Percentiles rank a stretch among this genome's conserved stretches.
These are phyloP conservation scores for zebrafish (Danio rerio) DNA, from an alignment of 2,113 vertebrate genomes.

Conservation along the genomic window GRCz12tu NC_133184.1:5736001-5736500, in stretches of 20 bases:
- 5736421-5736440: background rate
- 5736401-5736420: slow-evolving; percentile 28
- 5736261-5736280: background rate
- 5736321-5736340: background rate
- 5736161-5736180: background rate
- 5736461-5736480: background rate
- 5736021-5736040: too few species aligned
- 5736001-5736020: too few species aligned
- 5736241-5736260: background rate
- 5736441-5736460: slow-evolving; percentile 8
- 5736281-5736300: slow-evolving; percentile 1
- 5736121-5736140: too few species aligned
- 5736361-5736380: slow-evolving; percentile 14
- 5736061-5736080: too few species aligned
- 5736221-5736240: background rate
- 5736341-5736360: slow-evolving; percentile 3
- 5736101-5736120: too few species aligned
- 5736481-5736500: background rate
- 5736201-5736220: background rate
- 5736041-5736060: too few species aligned
- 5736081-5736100: too few species aligned
- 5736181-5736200: background rate
- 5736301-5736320: slow-evolving; percentile 17
- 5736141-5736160: background rate
- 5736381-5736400: slow-evolving; percentile 4